Evolutionary conservation across 2,888 invertebrate genomes (phyloP).

Genomic region (Myopa tessellatipennis): DNA sequence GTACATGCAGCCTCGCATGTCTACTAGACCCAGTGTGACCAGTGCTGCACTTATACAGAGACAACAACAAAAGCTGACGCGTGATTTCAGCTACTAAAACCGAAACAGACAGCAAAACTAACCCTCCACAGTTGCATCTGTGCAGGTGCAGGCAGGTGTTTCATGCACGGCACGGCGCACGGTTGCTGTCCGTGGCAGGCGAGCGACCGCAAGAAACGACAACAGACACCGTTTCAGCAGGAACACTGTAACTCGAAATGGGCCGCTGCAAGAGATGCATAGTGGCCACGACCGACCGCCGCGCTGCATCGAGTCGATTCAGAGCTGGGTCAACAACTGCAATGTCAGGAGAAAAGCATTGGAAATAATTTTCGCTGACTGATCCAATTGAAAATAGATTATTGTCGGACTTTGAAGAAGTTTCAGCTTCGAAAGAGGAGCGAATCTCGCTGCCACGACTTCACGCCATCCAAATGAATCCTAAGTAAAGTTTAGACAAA

Average conservation of each 20-base stretch:
- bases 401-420: no score
- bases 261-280: background rate
- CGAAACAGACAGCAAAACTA: background rate
- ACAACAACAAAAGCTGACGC: background rate
- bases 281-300: conserved; percentile 1
- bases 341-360: no score
- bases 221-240: background rate
- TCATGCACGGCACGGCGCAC: conserved; percentile 31
- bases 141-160: conserved; percentile 56
- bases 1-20: no score
- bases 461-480: no score
- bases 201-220: background rate
- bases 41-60: background rate
- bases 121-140: conserved; percentile 6
- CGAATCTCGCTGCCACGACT: no score
- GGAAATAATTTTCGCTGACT: no score
- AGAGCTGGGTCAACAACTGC: no score
- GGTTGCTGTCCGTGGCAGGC: conserved; percentile 53
- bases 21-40: no score
- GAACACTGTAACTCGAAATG: background rate
- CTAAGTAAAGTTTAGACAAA: no score
- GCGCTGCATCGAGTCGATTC: no score
- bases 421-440: no score
- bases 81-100: background rate
- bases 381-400: no score